Conservation (phyloP, 2,888 invertebrate genomes). For the Nomada goodeniana region DNA sequence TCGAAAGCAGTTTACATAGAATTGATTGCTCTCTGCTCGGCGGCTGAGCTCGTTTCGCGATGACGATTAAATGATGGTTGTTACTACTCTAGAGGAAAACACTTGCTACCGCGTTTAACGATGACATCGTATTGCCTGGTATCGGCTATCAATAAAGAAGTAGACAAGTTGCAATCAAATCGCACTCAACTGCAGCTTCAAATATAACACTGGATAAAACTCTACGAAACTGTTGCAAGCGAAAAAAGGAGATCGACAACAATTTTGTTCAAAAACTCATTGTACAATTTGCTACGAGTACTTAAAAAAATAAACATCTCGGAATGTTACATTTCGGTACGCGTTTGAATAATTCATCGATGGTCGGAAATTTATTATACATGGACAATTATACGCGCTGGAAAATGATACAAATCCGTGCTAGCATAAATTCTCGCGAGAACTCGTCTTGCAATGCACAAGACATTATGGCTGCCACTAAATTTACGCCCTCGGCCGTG, state of each 20-base stretch:
- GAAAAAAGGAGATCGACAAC: too few relatives aligned
- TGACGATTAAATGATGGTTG: neutral
- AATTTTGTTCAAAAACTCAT: too few relatives aligned
- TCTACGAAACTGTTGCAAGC: too few relatives aligned
- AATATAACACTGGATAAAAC: too few relatives aligned
- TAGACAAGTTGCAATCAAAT: too few relatives aligned
- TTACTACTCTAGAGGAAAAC: neutral
- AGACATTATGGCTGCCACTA: constrained; percentile 29
- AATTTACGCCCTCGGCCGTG: constrained; percentile 25
- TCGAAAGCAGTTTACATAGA: constrained; percentile 14
- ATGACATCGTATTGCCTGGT: neutral
- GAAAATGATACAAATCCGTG: neutral
- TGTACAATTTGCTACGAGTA: too few relatives aligned
- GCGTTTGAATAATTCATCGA: neutral
- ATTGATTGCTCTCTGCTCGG: constrained; percentile 18
- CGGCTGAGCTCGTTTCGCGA: neutral
- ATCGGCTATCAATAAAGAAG: neutral
- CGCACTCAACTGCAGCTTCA: too few relatives aligned
- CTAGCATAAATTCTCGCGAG: constrained; percentile 33
- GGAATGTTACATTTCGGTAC: too few relatives aligned
- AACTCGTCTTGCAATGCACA: constrained; percentile 31
- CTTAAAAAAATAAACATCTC: too few relatives aligned
- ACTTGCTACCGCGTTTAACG: neutral
- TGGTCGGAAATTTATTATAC: neutral
- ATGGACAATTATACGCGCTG: neutral